These are phyloP conservation scores for Epinotia demarniana DNA, from an alignment of 2,888 invertebrate species.

Conservation along the genomic window DNA sequence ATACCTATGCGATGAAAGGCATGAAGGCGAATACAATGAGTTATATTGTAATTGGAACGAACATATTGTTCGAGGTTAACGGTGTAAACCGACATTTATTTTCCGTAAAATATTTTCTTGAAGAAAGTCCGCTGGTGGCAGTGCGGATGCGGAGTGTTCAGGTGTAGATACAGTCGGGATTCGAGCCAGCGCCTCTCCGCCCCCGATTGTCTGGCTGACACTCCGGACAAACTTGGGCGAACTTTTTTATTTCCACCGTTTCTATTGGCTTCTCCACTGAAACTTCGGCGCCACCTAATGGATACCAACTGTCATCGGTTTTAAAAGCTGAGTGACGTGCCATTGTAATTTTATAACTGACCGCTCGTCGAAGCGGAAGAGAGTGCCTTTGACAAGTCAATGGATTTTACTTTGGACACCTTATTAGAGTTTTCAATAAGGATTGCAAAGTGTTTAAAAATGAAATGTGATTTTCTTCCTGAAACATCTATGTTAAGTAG, in stretches of 20 bases:
- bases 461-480: neutral
- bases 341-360: conserved; percentile 51
- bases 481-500: neutral
- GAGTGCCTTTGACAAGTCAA: conserved; percentile 44
- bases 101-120: conserved; percentile 16
- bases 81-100: neutral
- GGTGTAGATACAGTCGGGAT: conserved; percentile 44
- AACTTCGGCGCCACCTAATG: conserved; percentile 57
- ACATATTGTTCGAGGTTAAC: neutral
- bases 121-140: conserved; percentile 10
- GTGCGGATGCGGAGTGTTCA: conserved; percentile 40
- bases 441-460: conserved; percentile 9
- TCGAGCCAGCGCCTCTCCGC: conserved; percentile 45
- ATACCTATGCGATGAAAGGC: too few species aligned
- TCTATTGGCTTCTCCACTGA: conserved; percentile 65
- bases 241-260: conserved; percentile 68
- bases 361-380: conserved; percentile 41
- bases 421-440: conserved; percentile 42
- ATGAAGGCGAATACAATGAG: too few species aligned
- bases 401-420: conserved; percentile 44
- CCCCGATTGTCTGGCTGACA: conserved; percentile 66
- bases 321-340: conserved; percentile 54
- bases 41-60: too few species aligned
- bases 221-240: conserved; percentile 62
- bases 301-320: conserved; percentile 65